phyloP scores from a whole-genome alignment of 2,888 invertebrate genomes.

The Sminthurides aquaticus region DNA sequence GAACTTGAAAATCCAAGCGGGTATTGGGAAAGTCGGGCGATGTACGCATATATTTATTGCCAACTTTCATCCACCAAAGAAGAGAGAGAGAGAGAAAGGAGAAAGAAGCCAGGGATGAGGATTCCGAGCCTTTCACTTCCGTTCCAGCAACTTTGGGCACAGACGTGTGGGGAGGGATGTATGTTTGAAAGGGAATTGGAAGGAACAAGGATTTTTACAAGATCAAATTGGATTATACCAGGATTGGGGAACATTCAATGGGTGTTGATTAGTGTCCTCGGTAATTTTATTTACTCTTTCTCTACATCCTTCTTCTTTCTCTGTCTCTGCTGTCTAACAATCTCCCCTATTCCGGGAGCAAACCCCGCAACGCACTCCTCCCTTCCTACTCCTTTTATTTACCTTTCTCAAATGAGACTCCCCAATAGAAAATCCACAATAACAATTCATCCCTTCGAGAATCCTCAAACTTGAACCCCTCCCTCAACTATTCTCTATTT shows the following conservation, averaged over 20 bases:
- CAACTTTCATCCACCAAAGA: too few species aligned
- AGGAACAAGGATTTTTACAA: not conserved
- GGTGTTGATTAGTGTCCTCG: conserved; percentile 34
- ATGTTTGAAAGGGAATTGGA: not conserved
- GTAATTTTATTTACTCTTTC: conserved; percentile 34
- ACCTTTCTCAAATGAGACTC: not conserved
- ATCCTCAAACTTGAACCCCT: not conserved
- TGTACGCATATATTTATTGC: too few species aligned
- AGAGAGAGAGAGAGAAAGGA: too few species aligned
- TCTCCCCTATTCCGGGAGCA: not conserved
- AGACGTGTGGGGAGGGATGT: too few species aligned
- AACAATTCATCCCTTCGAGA: not conserved
- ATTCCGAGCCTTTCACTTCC: too few species aligned
- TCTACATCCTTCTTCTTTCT: not conserved
- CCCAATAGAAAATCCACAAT: not conserved
- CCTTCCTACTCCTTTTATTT: not conserved
- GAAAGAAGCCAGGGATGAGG: too few species aligned
- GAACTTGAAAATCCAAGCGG: too few species aligned
- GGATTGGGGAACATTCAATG: conserved; percentile 32
- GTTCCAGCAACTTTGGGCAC: too few species aligned
- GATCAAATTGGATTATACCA: conserved; percentile 27
- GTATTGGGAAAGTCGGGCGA: too few species aligned
- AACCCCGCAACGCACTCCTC: too few species aligned
- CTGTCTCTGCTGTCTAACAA: not conserved
- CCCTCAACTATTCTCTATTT: not conserved